Evolutionary conservation across 2,797 vertebrate species (phyloP).

Genomic region (Graptemys geographica): DNA sequence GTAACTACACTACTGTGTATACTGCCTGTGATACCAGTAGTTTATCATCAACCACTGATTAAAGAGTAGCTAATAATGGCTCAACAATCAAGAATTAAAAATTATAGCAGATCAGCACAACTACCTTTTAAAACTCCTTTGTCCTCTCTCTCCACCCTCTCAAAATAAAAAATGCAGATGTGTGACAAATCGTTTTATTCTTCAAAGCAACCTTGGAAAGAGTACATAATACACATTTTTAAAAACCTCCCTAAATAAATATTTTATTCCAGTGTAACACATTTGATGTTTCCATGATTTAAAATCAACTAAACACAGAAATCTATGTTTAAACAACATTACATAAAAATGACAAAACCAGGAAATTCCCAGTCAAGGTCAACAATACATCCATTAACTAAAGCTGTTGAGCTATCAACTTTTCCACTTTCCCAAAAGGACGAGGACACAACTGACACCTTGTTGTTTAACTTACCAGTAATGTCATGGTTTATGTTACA

Average conservation of each 20-base stretch:
- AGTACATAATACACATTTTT: not conserved
- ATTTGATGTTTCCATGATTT: not conserved
- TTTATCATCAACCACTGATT: not conserved
- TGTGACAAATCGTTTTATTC: not conserved
- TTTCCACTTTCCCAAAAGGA: not conserved
- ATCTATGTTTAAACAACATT: not conserved
- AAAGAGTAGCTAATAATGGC: not conserved
- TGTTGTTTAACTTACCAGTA: not conserved
- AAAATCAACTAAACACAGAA: not conserved
- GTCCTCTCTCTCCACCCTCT: not conserved
- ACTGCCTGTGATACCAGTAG: not conserved
- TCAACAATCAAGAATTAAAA: not conserved
- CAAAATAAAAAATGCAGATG: not conserved
- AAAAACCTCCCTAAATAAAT: not conserved
- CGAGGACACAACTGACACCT: not conserved
- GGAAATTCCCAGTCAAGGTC: accelerated
- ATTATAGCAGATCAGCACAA: not conserved
- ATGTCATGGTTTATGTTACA: not conserved
- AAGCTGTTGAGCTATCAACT: not conserved
- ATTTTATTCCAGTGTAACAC: not conserved
- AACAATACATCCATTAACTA: not conserved
- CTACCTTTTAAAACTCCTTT: not conserved
- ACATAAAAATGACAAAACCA: not conserved
- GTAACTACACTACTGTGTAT: not conserved
- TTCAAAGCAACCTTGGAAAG: not conserved